Evolutionary conservation across 2,113 vertebrate genomes (phyloP), one percentile per base, ranked within the genome.

Genomic region (Notechis scutatus): DNA sequence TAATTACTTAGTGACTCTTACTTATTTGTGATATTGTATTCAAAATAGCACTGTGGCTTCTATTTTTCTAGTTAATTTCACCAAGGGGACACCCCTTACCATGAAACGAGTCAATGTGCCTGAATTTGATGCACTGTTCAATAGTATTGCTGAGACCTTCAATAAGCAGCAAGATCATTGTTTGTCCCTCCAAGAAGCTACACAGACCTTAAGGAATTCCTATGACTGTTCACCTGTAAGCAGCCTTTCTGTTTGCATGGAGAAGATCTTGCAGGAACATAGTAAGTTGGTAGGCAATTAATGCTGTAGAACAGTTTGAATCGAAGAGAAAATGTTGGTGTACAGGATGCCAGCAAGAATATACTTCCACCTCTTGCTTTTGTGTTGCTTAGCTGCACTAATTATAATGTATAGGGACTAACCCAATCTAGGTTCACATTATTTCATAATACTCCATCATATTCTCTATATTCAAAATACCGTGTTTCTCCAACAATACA

Each of bases 161-260:
- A 98, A 97, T 18, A 91, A 97, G 92, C 97, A 98, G 94, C 97
- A 97, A 3, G 91, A 94, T 0, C 47, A 95, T 61, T 97, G 97
- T 26, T 90, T 97, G 90, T 92, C 93, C 47, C 97, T 98, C 98
- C 86, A 54, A 9, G 92, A 85, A 91, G 95, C 94, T 52, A 87
- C 95, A 86, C 93, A 23, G 29, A 95, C 56, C 54, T 95, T 98
- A 92, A 95, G 91, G 45, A 90, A 91, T 57, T 86, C 81, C 81
- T 97, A 95, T 12, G 85, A 56, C 15, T 97, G 96, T 9, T 54
- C 93, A 54, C 15, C 87, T 12, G 26, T 29, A 10, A 94, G 94
- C 21, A 57, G 39, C 8, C 87, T 98, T 5, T 87, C 93, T 86
- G 91, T 96, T 18, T 97, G 96, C 86, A 9, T 97, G 18, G 93